Conservation (phyloP, 2,888 invertebrate genomes). For the Tachystola acroxantha region DNA sequence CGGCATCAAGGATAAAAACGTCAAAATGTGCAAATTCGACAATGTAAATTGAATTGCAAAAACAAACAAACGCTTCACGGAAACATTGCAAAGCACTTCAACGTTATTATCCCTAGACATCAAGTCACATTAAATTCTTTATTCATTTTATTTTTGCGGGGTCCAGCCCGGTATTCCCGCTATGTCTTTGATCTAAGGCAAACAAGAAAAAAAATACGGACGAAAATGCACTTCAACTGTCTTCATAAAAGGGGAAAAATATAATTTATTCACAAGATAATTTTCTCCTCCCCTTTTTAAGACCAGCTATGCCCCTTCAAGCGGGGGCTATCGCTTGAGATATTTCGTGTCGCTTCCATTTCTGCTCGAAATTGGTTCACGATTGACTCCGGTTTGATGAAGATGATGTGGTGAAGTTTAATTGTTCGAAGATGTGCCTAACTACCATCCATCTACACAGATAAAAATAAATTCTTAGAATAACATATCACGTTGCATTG, state of each 20-base stretch:
- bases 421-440: too few relatives aligned
- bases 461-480: too few relatives aligned
- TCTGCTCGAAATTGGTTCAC: too few relatives aligned
- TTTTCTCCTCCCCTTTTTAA: slow-evolving; percentile 69
- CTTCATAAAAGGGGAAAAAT: slow-evolving; percentile 74
- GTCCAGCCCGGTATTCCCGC: slow-evolving; percentile 62
- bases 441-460: too few relatives aligned
- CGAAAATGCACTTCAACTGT: slow-evolving; percentile 75
- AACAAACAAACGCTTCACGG: slow-evolving; percentile 56
- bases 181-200: slow-evolving; percentile 68
- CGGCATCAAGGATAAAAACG: slow-evolving; percentile 15
- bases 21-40: slow-evolving; percentile 36
- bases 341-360: too few relatives aligned
- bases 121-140: slow-evolving; percentile 73
- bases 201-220: slow-evolving; percentile 64
- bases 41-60: slow-evolving; percentile 55
- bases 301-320: neutral
- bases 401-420: too few relatives aligned
- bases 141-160: slow-evolving; percentile 71
- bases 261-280: slow-evolving; percentile 78
- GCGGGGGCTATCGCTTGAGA: neutral
- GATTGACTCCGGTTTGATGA: too few relatives aligned
- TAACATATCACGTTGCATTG: too few relatives aligned
- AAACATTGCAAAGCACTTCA: slow-evolving; percentile 64
- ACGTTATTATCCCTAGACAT: slow-evolving; percentile 66